Evolutionary conservation across 2,113 vertebrate genomes (phyloP).

Genomic region (Anguilla rostrata): DNA sequence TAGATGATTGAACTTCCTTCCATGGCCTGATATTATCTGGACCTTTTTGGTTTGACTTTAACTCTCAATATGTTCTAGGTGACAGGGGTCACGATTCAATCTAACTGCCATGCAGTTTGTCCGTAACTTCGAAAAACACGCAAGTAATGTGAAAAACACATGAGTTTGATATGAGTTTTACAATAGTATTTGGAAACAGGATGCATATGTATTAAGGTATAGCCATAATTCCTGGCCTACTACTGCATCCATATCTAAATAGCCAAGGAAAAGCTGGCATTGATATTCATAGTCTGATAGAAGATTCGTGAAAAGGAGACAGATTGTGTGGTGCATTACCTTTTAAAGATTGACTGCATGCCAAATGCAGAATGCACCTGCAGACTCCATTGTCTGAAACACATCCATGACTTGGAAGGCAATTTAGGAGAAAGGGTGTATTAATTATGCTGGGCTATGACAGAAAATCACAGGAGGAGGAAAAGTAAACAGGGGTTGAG

Average conservation of each 20-base stretch:
- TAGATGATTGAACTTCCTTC: slow-evolving; percentile 41
- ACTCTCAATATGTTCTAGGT: not conserved
- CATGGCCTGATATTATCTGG: slow-evolving; percentile 51
- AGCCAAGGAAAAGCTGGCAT: too few relatives aligned
- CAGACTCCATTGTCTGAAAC: slow-evolving; percentile 23
- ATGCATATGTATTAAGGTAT: too few relatives aligned
- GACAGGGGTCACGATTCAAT: not conserved
- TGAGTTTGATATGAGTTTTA: not conserved
- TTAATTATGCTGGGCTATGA: slow-evolving; percentile 36
- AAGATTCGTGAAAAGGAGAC: too few relatives aligned
- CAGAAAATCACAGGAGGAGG: slow-evolving; percentile 6
- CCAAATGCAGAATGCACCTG: slow-evolving; percentile 49
- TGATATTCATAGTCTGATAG: too few relatives aligned
- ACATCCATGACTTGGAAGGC: slow-evolving; percentile 1
- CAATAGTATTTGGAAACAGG: not conserved
- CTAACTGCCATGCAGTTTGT: not conserved
- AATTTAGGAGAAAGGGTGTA: slow-evolving; percentile 34
- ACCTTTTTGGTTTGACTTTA: not conserved
- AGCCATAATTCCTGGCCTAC: not conserved
- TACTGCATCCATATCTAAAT: not conserved
- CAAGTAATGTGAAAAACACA: not conserved
- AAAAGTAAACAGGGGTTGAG: not conserved
- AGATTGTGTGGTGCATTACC: too few relatives aligned
- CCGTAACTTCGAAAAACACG: not conserved
- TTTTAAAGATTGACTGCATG: slow-evolving; percentile 20